These are phyloP conservation scores for Calosoma granatense DNA, from an alignment of 1,140 invertebrate genomes.

Conservation along the genomic window DNA sequence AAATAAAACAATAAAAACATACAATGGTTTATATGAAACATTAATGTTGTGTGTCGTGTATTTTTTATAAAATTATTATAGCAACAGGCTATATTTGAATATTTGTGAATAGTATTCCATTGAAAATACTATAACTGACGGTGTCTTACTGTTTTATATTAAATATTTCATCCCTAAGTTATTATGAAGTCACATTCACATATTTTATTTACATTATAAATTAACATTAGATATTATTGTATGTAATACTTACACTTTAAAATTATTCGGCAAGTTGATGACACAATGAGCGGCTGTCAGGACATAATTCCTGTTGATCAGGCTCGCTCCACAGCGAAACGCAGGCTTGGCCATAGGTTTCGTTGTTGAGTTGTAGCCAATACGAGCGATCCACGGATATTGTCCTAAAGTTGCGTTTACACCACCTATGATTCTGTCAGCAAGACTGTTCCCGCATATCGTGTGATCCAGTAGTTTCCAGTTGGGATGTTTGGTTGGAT, in stretches of 20 bases:
- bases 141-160: conserved; percentile 8
- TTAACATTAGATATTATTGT: no score
- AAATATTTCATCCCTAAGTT: not conserved
- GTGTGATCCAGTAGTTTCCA: conserved; percentile 17
- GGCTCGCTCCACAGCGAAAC: conserved; percentile 50
- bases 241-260: not conserved
- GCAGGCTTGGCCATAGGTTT: not conserved
- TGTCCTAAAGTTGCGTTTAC: conserved; percentile 45
- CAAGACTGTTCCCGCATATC: conserved; percentile 42
- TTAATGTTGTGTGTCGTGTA: no score
- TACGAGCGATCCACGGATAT: conserved; percentile 56
- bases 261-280: conserved; percentile 26
- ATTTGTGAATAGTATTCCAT: no score
- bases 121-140: no score
- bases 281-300: conserved; percentile 61
- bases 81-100: no score
- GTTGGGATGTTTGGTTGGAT: conserved; percentile 13
- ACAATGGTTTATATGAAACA: no score
- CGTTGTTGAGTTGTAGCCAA: conserved; percentile 42
- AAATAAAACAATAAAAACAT: no score
- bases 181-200: conserved; percentile 6
- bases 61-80: no score
- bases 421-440: conserved; percentile 53
- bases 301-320: conserved; percentile 49
- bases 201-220: not conserved